phyloP scores from a whole-genome alignment of 2,797 vertebrate species.

The Podarcis lilfordi region DNA sequence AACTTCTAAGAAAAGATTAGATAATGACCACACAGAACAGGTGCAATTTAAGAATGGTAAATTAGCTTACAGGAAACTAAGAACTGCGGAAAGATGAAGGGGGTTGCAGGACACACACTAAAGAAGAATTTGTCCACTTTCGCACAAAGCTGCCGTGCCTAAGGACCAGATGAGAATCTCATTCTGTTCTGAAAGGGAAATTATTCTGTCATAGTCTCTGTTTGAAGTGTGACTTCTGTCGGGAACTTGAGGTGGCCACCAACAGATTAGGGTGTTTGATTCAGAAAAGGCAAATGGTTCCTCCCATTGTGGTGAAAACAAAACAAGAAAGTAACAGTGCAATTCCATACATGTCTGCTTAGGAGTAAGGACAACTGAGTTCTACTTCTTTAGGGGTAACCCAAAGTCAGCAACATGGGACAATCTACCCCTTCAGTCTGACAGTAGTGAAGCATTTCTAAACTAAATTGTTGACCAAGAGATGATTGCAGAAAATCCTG shows the following conservation, averaged over 20 bases:
- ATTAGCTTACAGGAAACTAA: conserved; percentile 25
- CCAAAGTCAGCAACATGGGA: too few relatives aligned
- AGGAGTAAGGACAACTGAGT: too few relatives aligned
- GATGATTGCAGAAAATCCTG: too few relatives aligned
- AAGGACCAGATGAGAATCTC: neutral
- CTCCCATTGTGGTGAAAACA: too few relatives aligned
- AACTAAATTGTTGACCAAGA: too few relatives aligned
- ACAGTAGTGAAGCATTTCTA: too few relatives aligned
- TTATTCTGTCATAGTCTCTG: neutral
- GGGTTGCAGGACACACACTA: neutral
- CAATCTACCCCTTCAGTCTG: too few relatives aligned
- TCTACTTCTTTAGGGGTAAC: too few relatives aligned
- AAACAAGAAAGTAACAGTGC: too few relatives aligned
- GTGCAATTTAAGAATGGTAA: conserved; percentile 66
- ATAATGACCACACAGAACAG: conserved; percentile 73
- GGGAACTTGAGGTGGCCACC: neutral
- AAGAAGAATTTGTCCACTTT: neutral
- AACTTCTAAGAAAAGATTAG: conserved; percentile 74
- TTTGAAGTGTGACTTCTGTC: neutral
- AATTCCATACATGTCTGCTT: too few relatives aligned
- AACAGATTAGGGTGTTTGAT: neutral
- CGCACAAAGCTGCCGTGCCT: neutral
- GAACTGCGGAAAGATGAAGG: neutral
- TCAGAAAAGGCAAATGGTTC: too few relatives aligned
- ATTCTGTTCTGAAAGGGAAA: neutral